Conservation (phyloP, 2,797 vertebrate genomes). For the Arnoldichthys spilopterus region DNA sequence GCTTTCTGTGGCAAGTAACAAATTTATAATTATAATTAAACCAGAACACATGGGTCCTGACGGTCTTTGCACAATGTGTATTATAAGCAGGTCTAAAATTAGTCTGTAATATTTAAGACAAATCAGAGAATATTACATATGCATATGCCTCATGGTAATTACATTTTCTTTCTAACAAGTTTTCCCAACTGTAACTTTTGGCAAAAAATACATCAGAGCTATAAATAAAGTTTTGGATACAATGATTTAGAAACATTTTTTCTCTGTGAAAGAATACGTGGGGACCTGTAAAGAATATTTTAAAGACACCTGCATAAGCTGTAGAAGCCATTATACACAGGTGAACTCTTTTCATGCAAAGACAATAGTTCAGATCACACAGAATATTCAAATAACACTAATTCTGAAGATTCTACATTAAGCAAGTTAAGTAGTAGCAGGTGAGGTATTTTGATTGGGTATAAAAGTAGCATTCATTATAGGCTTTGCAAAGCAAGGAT, state of each 20-base stretch:
- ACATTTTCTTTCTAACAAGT: not conserved
- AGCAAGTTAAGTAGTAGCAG: too few relatives aligned
- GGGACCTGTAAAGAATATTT: too few relatives aligned
- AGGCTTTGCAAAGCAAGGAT: too few relatives aligned
- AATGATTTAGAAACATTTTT: not conserved
- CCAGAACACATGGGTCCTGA: conserved; percentile 1
- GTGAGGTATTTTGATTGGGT: too few relatives aligned
- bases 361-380: not conserved
- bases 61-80: not conserved
- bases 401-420: too few relatives aligned
- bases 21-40: conserved; percentile 31
- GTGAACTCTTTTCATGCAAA: not conserved
- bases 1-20: conserved; percentile 25
- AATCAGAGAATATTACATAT: not conserved
- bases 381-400: too few relatives aligned
- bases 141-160: not conserved
- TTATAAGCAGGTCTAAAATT: conserved; percentile 16
- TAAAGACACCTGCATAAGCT: too few relatives aligned
- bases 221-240: not conserved
- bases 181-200: not conserved
- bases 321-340: too few relatives aligned
- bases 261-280: not conserved
- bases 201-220: not conserved
- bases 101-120: conserved; percentile 4
- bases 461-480: too few relatives aligned